phyloP scores from a whole-genome alignment of 1,140 invertebrate genomes.

The Centruroides vittatus region DNA sequence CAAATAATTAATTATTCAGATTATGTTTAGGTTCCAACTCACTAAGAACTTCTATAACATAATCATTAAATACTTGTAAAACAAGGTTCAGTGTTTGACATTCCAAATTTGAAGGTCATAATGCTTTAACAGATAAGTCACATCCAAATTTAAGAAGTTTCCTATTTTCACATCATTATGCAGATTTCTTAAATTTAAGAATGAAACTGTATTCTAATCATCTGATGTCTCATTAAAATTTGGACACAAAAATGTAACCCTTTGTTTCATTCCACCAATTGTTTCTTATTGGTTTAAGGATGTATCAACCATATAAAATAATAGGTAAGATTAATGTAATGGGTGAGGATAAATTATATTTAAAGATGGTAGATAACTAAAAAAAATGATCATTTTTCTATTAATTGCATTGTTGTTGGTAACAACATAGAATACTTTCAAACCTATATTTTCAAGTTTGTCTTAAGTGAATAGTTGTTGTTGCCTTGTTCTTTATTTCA shows the following conservation, averaged over 20 bases:
- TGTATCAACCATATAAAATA: slow-evolving; percentile 5
- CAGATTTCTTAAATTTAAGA: not conserved
- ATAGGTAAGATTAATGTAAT: too few relatives aligned
- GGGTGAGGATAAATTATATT: too few relatives aligned
- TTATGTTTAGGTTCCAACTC: too few relatives aligned
- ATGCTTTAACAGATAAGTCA: slow-evolving; percentile 2
- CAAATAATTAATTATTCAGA: too few relatives aligned
- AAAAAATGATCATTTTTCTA: too few relatives aligned
- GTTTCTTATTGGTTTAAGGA: not conserved
- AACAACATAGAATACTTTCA: too few relatives aligned
- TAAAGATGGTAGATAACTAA: too few relatives aligned
- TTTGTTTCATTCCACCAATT: slow-evolving; percentile 6
- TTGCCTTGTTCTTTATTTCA: too few relatives aligned
- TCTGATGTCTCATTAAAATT: not conserved
- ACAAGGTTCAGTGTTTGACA: slow-evolving; percentile 14
- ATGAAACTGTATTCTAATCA: not conserved
- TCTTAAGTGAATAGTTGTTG: too few relatives aligned
- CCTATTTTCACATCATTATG: slow-evolving; percentile 1
- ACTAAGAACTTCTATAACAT: too few relatives aligned
- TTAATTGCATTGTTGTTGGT: too few relatives aligned
- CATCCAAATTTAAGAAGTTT: slow-evolving; percentile 10
- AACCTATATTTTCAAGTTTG: too few relatives aligned
- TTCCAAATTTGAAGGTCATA: slow-evolving; percentile 10
- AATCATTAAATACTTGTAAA: slow-evolving; percentile 8
- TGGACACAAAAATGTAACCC: not conserved